These are phyloP conservation scores for Diplodus puntazzo DNA, from an alignment of 2,797 vertebrate genomes.

Conservation along the genomic window DNA sequence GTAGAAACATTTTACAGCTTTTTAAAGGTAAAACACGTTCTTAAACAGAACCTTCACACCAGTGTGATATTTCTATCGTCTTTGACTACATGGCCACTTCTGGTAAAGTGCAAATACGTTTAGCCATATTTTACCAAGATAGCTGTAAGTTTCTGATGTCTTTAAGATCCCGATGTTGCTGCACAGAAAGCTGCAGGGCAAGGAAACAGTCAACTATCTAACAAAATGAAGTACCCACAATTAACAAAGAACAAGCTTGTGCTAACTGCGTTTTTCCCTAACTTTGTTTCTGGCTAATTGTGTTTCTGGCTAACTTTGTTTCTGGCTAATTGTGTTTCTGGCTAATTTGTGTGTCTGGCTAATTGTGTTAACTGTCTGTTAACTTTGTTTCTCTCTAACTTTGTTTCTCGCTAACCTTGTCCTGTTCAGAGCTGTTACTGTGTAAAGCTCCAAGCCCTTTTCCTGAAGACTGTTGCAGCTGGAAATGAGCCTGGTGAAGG, in stretches of 20 bases:
- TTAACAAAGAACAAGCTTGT: no score
- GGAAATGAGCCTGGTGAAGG: neutral
- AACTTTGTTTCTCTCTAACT: no score
- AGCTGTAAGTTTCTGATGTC: neutral
- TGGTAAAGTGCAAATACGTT: no score
- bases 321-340: no score
- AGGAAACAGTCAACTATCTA: neutral
- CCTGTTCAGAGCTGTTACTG: neutral
- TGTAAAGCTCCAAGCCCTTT: no score
- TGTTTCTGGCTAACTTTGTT: neutral
- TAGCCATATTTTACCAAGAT: neutral
- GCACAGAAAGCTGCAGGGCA: neutral
- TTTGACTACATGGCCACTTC: neutral
- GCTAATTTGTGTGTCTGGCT: no score
- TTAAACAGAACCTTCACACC: slow-evolving; percentile 2
- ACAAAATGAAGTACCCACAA: neutral
- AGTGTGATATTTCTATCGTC: neutral
- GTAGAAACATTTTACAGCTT: neutral
- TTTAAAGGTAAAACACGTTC: neutral
- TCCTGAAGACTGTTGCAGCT: no score
- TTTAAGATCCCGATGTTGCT: neutral
- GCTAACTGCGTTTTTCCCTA: neutral
- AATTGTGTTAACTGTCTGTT: no score
- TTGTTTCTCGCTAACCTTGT: neutral
- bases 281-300: no score